Evolutionary conservation across 2,888 invertebrate genomes (phyloP), one percentile per base, ranked within the genome.

Genomic region (Campoletis raptor): DNA sequence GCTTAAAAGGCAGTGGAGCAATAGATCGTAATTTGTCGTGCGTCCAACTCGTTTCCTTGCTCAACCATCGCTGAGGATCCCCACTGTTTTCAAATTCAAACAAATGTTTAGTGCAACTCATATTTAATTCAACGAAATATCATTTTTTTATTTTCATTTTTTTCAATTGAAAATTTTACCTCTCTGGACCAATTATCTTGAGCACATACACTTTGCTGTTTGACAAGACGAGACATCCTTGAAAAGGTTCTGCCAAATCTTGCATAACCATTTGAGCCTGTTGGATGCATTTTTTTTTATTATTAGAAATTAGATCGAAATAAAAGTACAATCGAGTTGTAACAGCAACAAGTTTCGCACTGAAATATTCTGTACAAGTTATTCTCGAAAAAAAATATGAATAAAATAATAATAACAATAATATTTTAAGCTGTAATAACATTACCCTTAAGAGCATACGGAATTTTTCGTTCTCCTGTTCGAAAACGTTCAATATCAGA

Each of bases 401-500:
- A 30, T 30, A 3, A 30, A 30, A 30, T 30, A 30, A 30, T 30
- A 30, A 30, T 30, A 30, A 3, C 30, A 30, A 30, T 30, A 3
- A 30, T 24, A 37, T 30, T 45, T 10, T 18, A 66, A 66, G 12
- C 8, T 67, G 4, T 12, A 80, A 67, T 36, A 66, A 80, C 66
- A 92, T 93, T 84, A 95, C 95, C 89, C 95, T 95, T 2, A 95
- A 93, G 72, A 96, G 91, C 93, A 95, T 94, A 74, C 95, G 94
- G 8, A 96, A 94, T 83, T 95, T 95, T 91, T 96, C 96, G 45
- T 94, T 94, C 82, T 95, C 94, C 85, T 95, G 95, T 87, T 95
- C 95, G 88, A 96, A 96, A 90, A 96, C 93, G 84, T 94, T 94
- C 87, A 96, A 94, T 91, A 95, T 95, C 54, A 96, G 94, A 91